Conservation (phyloP, 2,888 invertebrate genomes). For the Agrilus biguttatus region DNA sequence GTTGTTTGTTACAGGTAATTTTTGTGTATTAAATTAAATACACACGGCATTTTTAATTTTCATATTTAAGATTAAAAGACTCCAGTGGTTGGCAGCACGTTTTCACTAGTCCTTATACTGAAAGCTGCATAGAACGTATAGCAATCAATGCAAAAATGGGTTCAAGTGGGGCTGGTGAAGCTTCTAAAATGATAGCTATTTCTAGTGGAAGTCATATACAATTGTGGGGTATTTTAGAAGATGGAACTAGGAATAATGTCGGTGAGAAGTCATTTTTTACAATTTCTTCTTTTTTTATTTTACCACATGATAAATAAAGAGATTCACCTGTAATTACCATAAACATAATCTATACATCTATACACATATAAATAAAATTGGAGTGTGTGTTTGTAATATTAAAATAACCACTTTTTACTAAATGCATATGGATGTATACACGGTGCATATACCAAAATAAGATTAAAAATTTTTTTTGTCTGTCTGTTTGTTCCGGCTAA, state of each 20-base stretch:
- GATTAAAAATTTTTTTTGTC: too few species aligned
- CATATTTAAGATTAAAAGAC: slow-evolving; percentile 61
- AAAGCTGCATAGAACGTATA: slow-evolving; percentile 77
- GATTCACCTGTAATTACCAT: too few species aligned
- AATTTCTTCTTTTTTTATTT: too few species aligned
- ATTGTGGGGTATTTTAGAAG: slow-evolving; percentile 68
- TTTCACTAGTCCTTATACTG: slow-evolving; percentile 86
- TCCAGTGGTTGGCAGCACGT: slow-evolving; percentile 93
- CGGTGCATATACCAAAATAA: too few species aligned
- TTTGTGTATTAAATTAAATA: slow-evolving; percentile 2
- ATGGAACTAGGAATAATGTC: slow-evolving; percentile 58
- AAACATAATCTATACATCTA: too few species aligned
- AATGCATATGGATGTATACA: too few species aligned
- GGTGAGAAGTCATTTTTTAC: slow-evolving; percentile 29
- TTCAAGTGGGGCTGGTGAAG: slow-evolving; percentile 36
- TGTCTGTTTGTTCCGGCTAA: too few species aligned
- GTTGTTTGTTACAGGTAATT: slow-evolving; percentile 80
- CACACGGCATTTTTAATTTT: background rate
- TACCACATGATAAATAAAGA: too few species aligned
- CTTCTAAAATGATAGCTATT: slow-evolving; percentile 70
- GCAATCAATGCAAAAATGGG: slow-evolving; percentile 68
- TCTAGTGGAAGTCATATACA: slow-evolving; percentile 63
- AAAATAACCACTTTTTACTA: too few species aligned
- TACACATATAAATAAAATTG: too few species aligned
- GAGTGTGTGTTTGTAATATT: too few species aligned